Base-by-base conservation (phyloP, 2,888 invertebrate genomes). In the Callinectes sapidus region DNA sequence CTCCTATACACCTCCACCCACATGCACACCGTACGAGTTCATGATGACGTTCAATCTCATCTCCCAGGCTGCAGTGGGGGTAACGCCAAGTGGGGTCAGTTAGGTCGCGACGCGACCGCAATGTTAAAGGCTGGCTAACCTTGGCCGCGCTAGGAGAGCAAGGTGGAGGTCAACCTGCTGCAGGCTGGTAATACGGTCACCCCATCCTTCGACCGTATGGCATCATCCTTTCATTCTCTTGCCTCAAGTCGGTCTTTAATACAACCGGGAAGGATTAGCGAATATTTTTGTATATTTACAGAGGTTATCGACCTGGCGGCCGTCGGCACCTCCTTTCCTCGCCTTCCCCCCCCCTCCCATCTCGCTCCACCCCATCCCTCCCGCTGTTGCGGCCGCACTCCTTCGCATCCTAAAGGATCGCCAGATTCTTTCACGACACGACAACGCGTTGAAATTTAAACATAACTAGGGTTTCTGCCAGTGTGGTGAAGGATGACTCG, bases 101-200 rank as follows among this genome's bases (percentile, higher is more conserved):
- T 18, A n/a, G n/a, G 54, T 28, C 8, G 28, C 81, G 86, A 86
- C 61, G 86, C 55, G 42, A 90, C 90, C 81, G 90, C 77, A 90
- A 90, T 77, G 90, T 90, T 90, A 90, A 90, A 90, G 42, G 35
- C 89, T 71, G 39, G 90, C 81, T 90, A 90, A 90, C 90, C 90
- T 90, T 90, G 90, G 90, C 90, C 90, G 90, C 35, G 85, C 90
- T 32, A 77, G 90, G 90, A 90, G 90, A 85, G 81, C 90, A 90
- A 90, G 90, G 90, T 90, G 85, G 90, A 90, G 90, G 90, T 90
- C 90, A 90, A 42, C n/a, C 14, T 39, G 48, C 71, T 77, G 48
- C 81, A 81, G 71, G 85, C 90, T 61, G 89, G 23, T 71, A n/a
- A 71, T 71, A n/a, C 71, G 28, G 71, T 71, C 28, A n/a, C 23